A percentile compares a stretch with the other conserved stretches of the same genome.
These are phyloP conservation scores for Phalacrocorax pelagicus DNA, from an alignment of 2,113 vertebrate genomes.

Conservation along the genomic window DNA sequence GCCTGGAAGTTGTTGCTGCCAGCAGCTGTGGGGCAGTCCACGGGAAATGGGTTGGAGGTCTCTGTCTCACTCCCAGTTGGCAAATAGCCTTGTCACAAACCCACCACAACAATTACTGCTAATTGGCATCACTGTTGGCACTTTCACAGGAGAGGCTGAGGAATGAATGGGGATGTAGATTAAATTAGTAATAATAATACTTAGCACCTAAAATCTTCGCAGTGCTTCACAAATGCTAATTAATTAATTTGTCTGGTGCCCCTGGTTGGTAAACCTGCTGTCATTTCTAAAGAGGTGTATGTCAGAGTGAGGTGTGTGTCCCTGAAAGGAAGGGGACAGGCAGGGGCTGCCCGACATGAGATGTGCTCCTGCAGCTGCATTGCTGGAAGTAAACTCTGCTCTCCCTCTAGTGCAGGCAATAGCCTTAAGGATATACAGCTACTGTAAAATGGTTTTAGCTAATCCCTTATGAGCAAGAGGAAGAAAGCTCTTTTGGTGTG, in stretches of 20 bases:
- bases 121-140: slow-evolving; percentile 58
- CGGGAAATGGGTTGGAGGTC: slow-evolving; percentile 30
- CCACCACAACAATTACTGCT: slow-evolving; percentile 22
- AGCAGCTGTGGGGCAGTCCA: slow-evolving; percentile 26
- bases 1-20: slow-evolving; percentile 25
- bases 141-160: slow-evolving; percentile 35
- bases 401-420: neutral
- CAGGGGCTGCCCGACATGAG: neutral
- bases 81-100: slow-evolving; percentile 36
- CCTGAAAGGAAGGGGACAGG: neutral
- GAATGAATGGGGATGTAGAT: slow-evolving; percentile 15
- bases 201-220: slow-evolving; percentile 45
- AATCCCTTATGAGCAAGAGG: neutral
- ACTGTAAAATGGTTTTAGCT: neutral
- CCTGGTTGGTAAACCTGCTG: neutral
- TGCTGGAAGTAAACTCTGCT: neutral
- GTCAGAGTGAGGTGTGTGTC: neutral
- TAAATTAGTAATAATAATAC: slow-evolving; percentile 61
- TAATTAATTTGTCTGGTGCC: neutral
- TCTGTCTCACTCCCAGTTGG: slow-evolving; percentile 8
- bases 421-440: neutral
- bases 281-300: neutral
- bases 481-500: neutral
- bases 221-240: slow-evolving; percentile 28
- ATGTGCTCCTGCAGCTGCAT: neutral